Evolutionary conservation across 2,113 vertebrate genomes (phyloP).

Genomic region (Atlantisia rogersi): DNA sequence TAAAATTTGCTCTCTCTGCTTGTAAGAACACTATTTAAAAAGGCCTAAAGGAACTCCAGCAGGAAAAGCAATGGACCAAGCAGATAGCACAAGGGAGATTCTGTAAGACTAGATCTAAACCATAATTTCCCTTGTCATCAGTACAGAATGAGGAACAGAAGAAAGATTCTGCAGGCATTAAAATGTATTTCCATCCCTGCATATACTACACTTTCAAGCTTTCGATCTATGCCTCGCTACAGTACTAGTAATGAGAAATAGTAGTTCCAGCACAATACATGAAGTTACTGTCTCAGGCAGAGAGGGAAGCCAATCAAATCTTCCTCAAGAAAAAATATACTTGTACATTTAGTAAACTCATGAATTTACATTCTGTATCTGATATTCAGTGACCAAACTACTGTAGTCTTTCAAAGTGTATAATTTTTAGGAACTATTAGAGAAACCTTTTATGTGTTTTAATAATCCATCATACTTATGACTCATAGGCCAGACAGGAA

Average conservation of each 20-base stretch:
- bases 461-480: background rate
- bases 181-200: background rate
- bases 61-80: background rate
- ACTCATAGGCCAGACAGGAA: background rate
- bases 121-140: background rate
- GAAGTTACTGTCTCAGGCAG: background rate
- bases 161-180: background rate
- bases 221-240: background rate
- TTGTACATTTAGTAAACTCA: background rate
- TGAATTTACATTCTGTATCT: background rate
- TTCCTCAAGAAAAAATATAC: background rate
- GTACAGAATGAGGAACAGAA: background rate
- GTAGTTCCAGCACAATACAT: background rate
- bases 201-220: background rate
- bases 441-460: background rate
- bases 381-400: background rate
- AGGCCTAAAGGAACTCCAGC: background rate
- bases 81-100: background rate
- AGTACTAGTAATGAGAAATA: background rate
- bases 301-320: background rate
- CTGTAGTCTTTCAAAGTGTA: background rate
- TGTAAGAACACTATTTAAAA: background rate
- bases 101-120: background rate
- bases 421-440: background rate
- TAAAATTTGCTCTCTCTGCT: background rate